These are phyloP conservation scores for Phengaris arion DNA, from an alignment of 2,888 invertebrate species.

Conservation along the genomic window DNA sequence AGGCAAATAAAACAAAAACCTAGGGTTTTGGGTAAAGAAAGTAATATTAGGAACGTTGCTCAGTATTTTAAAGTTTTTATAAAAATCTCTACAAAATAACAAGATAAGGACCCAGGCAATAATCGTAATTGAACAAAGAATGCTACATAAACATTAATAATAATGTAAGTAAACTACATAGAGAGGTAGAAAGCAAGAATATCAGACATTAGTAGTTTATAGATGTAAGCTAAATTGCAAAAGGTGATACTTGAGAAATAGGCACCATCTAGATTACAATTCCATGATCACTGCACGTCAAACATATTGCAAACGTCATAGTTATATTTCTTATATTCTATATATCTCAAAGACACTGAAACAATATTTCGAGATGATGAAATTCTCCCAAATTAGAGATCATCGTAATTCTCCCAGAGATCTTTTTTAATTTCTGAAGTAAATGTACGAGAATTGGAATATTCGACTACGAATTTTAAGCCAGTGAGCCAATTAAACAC, in stretches of 20 bases:
- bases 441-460: no score
- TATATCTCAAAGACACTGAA: background rate
- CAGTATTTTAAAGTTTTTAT: background rate
- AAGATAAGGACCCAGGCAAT: background rate
- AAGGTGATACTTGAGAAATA: constrained; percentile 23
- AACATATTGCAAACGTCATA: background rate
- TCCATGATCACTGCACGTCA: background rate
- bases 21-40: background rate
- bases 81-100: background rate
- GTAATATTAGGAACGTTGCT: constrained; percentile 1
- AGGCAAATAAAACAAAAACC: background rate
- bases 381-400: no score
- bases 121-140: background rate
- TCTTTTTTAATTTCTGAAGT: no score
- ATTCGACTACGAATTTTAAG: no score
- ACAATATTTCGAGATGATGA: no score
- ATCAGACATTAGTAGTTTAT: background rate
- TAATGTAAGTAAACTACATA: constrained; percentile 7
- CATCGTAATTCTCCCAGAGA: no score
- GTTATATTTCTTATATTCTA: no score
- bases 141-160: background rate
- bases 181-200: background rate
- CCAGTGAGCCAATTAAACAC: no score
- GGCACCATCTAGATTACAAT: constrained; percentile 58
- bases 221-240: background rate